Percentiles rank a stretch among this genome's conserved stretches.
phyloP scores from a whole-genome alignment of 2,113 vertebrate genomes.

The Lophochroa leadbeateri region DNA sequence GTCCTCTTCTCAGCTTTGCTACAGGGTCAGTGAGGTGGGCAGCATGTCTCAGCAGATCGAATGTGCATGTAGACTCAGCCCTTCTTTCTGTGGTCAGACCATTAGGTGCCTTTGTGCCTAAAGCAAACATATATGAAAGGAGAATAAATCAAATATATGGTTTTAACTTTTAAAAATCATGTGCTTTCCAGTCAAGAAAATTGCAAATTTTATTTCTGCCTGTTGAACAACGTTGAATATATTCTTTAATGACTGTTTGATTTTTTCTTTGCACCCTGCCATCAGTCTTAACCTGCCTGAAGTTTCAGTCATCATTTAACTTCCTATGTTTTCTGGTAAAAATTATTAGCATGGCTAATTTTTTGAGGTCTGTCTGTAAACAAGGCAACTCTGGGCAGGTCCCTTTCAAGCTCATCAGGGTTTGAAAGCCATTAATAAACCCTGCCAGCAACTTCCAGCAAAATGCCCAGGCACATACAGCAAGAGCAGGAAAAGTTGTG shows the following conservation, averaged over 20 bases:
- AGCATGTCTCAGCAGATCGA: background rate
- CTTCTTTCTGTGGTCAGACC: background rate
- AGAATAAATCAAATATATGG: background rate
- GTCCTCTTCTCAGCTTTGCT: background rate
- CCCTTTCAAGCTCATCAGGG: background rate
- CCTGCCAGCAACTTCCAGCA: background rate
- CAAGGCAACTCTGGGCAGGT: background rate
- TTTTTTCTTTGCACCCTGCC: background rate
- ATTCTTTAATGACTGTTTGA: background rate
- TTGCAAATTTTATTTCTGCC: background rate
- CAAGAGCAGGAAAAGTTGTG: background rate
- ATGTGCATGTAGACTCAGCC: background rate
- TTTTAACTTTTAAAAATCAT: background rate
- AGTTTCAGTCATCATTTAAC: background rate
- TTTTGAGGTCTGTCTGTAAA: background rate
- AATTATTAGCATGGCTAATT: background rate
- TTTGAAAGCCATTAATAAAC: background rate
- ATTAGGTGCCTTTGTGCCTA: background rate
- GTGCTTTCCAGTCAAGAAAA: background rate
- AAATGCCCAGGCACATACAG: background rate
- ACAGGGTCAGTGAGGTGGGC: background rate
- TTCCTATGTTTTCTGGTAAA: background rate
- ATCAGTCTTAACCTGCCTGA: background rate
- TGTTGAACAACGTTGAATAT: rapidly evolving
- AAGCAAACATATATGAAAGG: background rate